phyloP scores from a whole-genome alignment of 2,797 vertebrate genomes.

The Cirrhinus mrigala region DNA sequence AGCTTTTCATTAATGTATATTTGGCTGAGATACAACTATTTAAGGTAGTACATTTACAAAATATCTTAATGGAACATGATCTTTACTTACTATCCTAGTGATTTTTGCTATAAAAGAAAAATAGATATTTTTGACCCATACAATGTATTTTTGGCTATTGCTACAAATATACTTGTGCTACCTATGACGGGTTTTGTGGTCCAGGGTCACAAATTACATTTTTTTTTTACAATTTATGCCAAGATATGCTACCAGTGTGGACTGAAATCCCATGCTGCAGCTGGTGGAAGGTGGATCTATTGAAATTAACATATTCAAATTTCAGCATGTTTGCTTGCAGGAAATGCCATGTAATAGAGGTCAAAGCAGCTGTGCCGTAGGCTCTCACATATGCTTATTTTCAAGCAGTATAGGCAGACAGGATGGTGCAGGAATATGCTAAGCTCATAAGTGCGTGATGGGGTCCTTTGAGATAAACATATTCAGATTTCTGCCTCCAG shows the following conservation, averaged over 20 bases:
- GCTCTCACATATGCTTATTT: slow-evolving; percentile 6
- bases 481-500: not conserved
- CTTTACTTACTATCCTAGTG: too few relatives aligned
- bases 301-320: slow-evolving; percentile 10
- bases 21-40: too few relatives aligned
- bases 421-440: not conserved
- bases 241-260: not conserved
- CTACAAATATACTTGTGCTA: too few relatives aligned
- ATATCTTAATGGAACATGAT: too few relatives aligned
- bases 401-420: not conserved
- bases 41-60: too few relatives aligned
- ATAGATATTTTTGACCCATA: too few relatives aligned
- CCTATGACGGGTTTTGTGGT: too few relatives aligned
- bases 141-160: too few relatives aligned
- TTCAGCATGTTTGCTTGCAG: not conserved
- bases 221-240: too few relatives aligned
- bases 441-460: not conserved
- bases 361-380: not conserved
- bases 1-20: too few relatives aligned
- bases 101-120: too few relatives aligned
- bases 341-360: not conserved
- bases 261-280: not conserved
- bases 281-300: not conserved
- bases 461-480: not conserved
- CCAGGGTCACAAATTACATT: too few relatives aligned